Evolutionary conservation across 2,888 invertebrate species (phyloP).

Genomic region (Scaeva pyrastri): DNA sequence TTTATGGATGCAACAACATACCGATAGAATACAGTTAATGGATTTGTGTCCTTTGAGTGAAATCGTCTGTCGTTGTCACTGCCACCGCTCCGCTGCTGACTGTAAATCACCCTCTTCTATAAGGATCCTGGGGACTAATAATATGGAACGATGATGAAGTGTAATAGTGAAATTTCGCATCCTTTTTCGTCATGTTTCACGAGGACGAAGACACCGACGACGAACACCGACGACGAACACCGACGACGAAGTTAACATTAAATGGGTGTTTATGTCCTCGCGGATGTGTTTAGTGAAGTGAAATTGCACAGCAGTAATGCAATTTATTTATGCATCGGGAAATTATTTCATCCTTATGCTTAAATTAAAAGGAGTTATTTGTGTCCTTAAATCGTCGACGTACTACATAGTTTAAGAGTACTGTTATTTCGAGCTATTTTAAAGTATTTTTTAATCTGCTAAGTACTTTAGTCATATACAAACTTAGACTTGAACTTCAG

Average conservation of each 20-base stretch:
- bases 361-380: conserved; percentile 7
- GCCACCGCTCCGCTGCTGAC: neutral
- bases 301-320: conserved; percentile 69
- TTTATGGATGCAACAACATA: conserved; percentile 72
- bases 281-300: conserved; percentile 72
- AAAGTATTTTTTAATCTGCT: too few relatives aligned
- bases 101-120: conserved; percentile 45
- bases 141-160: neutral
- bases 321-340: conserved; percentile 55
- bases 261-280: conserved; percentile 69
- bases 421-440: too few relatives aligned
- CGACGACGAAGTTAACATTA: conserved; percentile 47
- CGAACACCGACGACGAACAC: too few relatives aligned
- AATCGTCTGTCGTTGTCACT: neutral
- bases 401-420: neutral
- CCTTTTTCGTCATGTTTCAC: conserved; percentile 34
- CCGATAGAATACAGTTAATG: conserved; percentile 54
- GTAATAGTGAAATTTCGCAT: conserved; percentile 7
- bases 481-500: too few relatives aligned
- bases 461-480: too few relatives aligned
- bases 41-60: conserved; percentile 31
- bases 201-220: too few relatives aligned
- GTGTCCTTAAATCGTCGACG: neutral
- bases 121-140: neutral
- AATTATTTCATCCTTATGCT: conserved; percentile 36